phyloP scores from a whole-genome alignment of 2,113 vertebrate species.

The Phrynosoma platyrhinos region DNA sequence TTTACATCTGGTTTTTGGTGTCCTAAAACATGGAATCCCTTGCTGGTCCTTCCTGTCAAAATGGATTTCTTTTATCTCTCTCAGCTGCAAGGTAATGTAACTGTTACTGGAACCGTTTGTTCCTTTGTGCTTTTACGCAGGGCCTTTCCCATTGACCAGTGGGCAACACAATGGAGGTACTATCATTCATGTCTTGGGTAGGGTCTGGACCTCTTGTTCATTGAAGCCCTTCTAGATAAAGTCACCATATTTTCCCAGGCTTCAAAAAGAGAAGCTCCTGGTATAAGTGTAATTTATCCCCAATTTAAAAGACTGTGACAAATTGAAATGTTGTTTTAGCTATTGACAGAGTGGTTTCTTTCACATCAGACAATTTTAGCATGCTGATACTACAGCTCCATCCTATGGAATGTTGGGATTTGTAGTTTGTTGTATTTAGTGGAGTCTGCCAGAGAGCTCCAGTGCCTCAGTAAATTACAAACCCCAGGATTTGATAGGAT shows the following conservation, averaged over 20 bases:
- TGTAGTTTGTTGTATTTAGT: no score
- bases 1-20: slow-evolving; percentile 47
- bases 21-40: slow-evolving; percentile 45
- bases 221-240: background rate
- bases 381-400: background rate
- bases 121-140: slow-evolving; percentile 55
- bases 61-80: slow-evolving; percentile 13
- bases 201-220: background rate
- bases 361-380: background rate
- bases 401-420: background rate
- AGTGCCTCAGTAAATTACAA: background rate
- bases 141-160: slow-evolving; percentile 7
- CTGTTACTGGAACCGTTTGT: slow-evolving; percentile 62
- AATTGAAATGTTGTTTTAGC: background rate
- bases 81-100: slow-evolving; percentile 41
- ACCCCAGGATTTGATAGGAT: no score
- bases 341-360: background rate
- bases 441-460: no score
- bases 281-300: background rate
- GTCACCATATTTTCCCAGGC: background rate
- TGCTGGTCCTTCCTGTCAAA: slow-evolving; percentile 42
- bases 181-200: background rate
- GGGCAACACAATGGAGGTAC: slow-evolving; percentile 3
- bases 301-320: no score
- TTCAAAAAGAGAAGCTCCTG: background rate